Percentiles rank a stretch among this genome's conserved stretches.
Evolutionary conservation across 2,113 vertebrate genomes (phyloP).

Genomic region (Aegotheles bennettii): DNA sequence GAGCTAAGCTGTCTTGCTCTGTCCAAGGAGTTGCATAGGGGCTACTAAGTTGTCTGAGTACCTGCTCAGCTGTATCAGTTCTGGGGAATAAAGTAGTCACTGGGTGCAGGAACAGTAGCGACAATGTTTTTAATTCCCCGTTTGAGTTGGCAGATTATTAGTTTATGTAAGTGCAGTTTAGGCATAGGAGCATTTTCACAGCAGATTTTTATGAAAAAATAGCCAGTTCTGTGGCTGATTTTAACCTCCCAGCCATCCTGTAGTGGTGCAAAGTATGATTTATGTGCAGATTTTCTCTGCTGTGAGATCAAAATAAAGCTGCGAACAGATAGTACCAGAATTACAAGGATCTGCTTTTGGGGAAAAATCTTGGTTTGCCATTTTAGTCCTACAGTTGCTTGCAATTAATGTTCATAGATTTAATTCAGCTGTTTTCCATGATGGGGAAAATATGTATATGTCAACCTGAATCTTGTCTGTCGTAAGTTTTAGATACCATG

Average conservation of each 20-base stretch:
- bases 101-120: neutral
- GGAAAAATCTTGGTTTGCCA: neutral
- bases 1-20: neutral
- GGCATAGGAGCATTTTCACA: neutral
- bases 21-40: neutral
- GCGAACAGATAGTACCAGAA: rapidly evolving
- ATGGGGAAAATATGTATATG: neutral
- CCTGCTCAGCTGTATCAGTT: neutral
- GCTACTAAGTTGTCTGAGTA: neutral
- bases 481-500: neutral
- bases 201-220: neutral
- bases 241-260: neutral
- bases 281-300: neutral
- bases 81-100: neutral
- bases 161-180: neutral
- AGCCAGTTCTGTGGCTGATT: neutral
- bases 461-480: neutral
- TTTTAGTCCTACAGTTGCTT: neutral
- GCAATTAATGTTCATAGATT: neutral
- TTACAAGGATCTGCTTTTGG: neutral
- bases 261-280: neutral
- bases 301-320: neutral
- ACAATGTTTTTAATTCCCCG: neutral
- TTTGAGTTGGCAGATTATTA: neutral
- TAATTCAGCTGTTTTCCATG: neutral